Percentiles rank a stretch among this genome's conserved stretches.
These are phyloP conservation scores for Helogale parvula DNA, from an alignment of 2,113 vertebrate genomes.

Conservation along the genomic window DNA sequence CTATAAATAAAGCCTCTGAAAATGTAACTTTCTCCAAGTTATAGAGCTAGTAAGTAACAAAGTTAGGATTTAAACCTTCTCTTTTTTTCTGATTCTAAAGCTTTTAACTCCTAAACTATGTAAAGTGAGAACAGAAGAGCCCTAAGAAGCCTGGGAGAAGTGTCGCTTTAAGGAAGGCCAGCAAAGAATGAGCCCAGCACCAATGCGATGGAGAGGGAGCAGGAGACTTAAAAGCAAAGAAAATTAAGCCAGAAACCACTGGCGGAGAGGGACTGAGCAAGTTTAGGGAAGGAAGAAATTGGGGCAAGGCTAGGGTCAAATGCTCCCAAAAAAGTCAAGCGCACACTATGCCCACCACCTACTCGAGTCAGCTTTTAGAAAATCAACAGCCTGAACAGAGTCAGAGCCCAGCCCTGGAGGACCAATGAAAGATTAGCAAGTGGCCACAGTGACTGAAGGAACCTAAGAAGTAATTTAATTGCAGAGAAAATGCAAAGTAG, in stretches of 20 bases:
- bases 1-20: not conserved
- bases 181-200: not conserved
- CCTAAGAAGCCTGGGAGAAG: not conserved
- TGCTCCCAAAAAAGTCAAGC: not conserved
- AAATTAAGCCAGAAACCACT: not conserved
- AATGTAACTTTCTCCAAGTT: not conserved
- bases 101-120: not conserved
- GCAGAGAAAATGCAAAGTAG: not conserved
- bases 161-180: rapidly evolving
- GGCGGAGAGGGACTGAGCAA: not conserved
- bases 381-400: not conserved
- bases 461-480: not conserved
- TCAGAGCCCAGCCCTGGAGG: not conserved
- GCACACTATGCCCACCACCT: not conserved
- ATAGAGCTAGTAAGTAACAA: not conserved
- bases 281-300: too few relatives aligned
- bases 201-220: rapidly evolving
- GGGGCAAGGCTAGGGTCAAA: not conserved
- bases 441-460: not conserved
- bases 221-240: not conserved
- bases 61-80: not conserved
- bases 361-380: not conserved
- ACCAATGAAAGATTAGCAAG: too few relatives aligned
- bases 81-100: not conserved
- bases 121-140: not conserved